Evolutionary conservation across 2,113 vertebrate genomes (phyloP), one percentile per base, ranked within the genome.

Genomic region (Eidolon helvum): DNA sequence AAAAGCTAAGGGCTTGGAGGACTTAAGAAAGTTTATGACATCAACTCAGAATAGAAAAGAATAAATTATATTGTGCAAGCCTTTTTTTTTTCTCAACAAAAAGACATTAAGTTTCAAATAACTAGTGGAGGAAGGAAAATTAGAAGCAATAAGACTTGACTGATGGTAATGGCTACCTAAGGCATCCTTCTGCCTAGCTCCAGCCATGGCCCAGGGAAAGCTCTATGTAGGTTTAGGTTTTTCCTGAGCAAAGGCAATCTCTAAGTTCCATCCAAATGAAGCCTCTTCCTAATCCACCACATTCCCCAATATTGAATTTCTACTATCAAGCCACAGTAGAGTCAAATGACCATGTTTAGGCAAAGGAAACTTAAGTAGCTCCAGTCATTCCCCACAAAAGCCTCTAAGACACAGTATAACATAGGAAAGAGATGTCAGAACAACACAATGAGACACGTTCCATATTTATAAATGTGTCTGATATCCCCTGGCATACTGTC

Each of bases 71-170:
- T 75, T 48, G 33, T 45, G 18, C 2, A 75, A 77, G 61, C 22
- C 8, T 72, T 90, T 95, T 50, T 48, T 48, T 18, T 35, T 14
- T 30, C 16, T 74, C 61, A 90, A 74, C 53, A 86, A 86, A 90
- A 92, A 91, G 40, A 78, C 24, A 68, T 43, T 66, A 59, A 53
- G 90, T 87, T 91, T 90, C 66, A 53, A 78, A 91, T 95, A 57
- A 35, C 40, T 66, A 35, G 26, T n/a, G 4, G 40, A 35, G 10
- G 16, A 35, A 53, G 66, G 63, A 63, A 90, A 69, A 53, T 12
- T 18, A 80, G 14, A 80, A 84, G 38, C 53, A 80, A 63, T 80
- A 30, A 93, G 28, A 61, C 2, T 45, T 53, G 10, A 22, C 40
- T 40, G 30, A 61, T 21, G 24, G 35, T 8, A 68, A 10, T 16